These are phyloP conservation scores for Meloe dianella DNA, from an alignment of 2,888 invertebrate species.

Conservation along the genomic window DNA sequence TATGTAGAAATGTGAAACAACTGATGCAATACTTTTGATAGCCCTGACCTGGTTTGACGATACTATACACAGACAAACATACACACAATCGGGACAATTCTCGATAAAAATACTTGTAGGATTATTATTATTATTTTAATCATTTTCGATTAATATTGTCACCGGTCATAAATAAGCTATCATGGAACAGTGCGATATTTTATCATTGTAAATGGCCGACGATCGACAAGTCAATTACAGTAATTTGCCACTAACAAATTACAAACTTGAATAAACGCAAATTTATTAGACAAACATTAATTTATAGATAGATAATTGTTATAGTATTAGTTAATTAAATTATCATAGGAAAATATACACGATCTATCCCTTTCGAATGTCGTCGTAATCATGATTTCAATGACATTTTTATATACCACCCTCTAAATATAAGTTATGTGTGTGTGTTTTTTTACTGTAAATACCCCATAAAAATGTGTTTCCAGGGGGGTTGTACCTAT, in stretches of 20 bases:
- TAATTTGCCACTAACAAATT: neutral
- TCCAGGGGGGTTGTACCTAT: slow-evolving; percentile 40
- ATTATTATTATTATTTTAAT: neutral
- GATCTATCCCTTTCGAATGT: neutral
- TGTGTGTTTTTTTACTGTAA: slow-evolving; percentile 36
- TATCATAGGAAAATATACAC: neutral
- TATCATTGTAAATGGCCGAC: neutral
- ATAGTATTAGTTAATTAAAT: neutral
- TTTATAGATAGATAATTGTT: neutral
- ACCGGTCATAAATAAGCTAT: neutral
- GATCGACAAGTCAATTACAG: slow-evolving; percentile 1
- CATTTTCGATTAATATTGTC: neutral
- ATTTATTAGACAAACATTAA: slow-evolving; percentile 2
- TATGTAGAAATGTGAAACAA: slow-evolving; percentile 40
- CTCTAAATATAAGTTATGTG: slow-evolving; percentile 42
- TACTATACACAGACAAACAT: neutral
- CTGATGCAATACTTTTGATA: slow-evolving; percentile 39
- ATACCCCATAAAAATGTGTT: slow-evolving; percentile 40
- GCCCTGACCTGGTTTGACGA: slow-evolving; percentile 40
- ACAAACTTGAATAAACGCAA: neutral
- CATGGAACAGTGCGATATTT: neutral
- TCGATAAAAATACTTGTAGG: neutral
- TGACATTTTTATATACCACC: slow-evolving; percentile 34
- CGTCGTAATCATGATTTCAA: slow-evolving; percentile 11
- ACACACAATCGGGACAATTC: slow-evolving; percentile 17